Base-by-base conservation (phyloP, 2,888 invertebrate genomes). In the Ethmia dodecea region DNA sequence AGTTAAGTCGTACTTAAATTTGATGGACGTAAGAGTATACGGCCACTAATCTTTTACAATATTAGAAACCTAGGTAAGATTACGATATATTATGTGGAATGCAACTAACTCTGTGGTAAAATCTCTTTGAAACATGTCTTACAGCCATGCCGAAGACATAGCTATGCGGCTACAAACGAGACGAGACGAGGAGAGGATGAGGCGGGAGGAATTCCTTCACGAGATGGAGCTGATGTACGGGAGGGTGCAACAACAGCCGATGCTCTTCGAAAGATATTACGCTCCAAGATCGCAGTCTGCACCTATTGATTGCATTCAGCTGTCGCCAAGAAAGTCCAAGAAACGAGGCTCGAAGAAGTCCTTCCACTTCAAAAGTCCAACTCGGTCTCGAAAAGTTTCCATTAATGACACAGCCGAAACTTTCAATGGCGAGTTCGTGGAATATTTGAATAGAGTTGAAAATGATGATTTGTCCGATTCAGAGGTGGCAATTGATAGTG, bases 151-250 rank as follows among this genome's bases (percentile, higher is more conserved):
- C 57, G 90, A 90, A 63, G 92, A 92, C 55, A 86, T 92, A 34
- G 90, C 89, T 10, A 88, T 91, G 78, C 79, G 92, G 26, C 76
- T 91, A 6, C 90, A 90, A 54, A 86, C 91, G 25, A 79, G 92
- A 6, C 87, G 89, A 14, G 91, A 91, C 32, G 92, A 92, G 61
- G 92, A 92, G 38, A 79, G 89, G 49, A 87, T 92, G 62, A 81
- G 91, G 40, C 87, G 88, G 11, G 91, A 92, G 55, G 90, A 91
- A 57, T 91, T 91, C 54, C 86, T 88, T 1, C 86, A 91, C 41
- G 89, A 91, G 52, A 93, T 93, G 92, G 91, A 92, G 56, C 64
- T 90, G 45, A 93, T 93, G 92, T 78, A 91, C 43, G 89, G 90
- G 13, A 81, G 92, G 45, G 92, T 93, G 0, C 89, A 90, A 35